Conservation (phyloP, 1,140 invertebrate genomes). For the Chrysomallon squamiferum region DNA sequence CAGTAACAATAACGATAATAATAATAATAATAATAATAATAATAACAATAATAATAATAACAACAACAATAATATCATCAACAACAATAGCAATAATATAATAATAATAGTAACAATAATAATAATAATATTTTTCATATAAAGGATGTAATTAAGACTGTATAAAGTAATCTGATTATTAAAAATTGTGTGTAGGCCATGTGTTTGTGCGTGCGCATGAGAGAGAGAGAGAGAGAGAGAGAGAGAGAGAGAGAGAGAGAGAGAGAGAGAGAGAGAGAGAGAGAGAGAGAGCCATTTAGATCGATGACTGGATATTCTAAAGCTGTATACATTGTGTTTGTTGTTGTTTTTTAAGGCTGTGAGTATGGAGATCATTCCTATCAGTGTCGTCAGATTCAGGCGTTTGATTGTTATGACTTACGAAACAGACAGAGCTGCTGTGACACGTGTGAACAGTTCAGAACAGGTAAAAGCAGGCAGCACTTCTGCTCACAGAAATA, state of each 20-base stretch:
- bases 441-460: conserved; percentile 34
- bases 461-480: conserved; percentile 6
- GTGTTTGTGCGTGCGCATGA: not conserved
- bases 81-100: not conserved
- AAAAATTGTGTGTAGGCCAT: not conserved
- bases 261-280: not conserved
- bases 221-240: not conserved
- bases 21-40: not conserved
- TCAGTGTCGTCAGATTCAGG: conserved; percentile 38
- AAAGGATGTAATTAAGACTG: not conserved
- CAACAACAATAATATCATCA: not conserved
- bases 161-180: not conserved
- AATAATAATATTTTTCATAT: not conserved
- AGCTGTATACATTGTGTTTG: not conserved
- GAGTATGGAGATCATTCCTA: conserved; percentile 50
- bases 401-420: conserved; percentile 45
- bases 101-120: not conserved
- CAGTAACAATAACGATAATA: too few species aligned
- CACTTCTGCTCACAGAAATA: too few species aligned
- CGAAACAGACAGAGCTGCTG: conserved; percentile 48
- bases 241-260: not conserved
- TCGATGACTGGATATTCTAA: not conserved
- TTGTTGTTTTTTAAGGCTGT: conserved; percentile 34
- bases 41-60: not conserved
- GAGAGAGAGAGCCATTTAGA: not conserved